Conservation (phyloP, 2,797 vertebrate genomes). For the Gymnoscopelus braueri region DNA sequence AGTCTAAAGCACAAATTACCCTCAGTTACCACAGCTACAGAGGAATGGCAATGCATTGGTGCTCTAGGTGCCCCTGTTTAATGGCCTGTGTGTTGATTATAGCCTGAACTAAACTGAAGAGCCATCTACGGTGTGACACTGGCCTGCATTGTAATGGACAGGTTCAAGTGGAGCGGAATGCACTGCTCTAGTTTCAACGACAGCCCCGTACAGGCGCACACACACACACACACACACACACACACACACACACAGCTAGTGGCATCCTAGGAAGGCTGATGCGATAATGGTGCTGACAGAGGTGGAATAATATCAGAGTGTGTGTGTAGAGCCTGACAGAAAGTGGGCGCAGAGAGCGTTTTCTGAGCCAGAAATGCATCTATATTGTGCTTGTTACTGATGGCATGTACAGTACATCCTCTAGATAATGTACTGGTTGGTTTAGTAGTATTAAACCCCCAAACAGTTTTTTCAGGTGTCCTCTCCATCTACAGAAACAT, state of each 20-base stretch:
- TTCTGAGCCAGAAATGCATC: background rate
- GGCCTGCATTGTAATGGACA: constrained; percentile 61
- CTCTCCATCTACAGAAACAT: too few species aligned
- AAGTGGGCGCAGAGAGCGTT: constrained; percentile 25
- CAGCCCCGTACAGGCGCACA: background rate
- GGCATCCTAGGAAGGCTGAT: constrained; percentile 48
- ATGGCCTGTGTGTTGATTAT: constrained; percentile 41
- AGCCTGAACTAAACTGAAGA: constrained; percentile 39
- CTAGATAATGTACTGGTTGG: background rate
- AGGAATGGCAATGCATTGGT: constrained; percentile 26
- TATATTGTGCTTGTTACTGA: background rate
- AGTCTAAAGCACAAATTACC: constrained; percentile 6
- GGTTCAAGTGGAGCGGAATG: constrained; percentile 77
- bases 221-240: constrained; percentile 17
- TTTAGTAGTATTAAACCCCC: background rate
- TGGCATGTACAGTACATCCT: background rate
- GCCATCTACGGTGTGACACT: constrained; percentile 44
- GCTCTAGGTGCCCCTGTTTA: constrained; percentile 21
- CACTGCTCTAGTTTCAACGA: constrained; percentile 65
- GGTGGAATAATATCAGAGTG: constrained; percentile 33
- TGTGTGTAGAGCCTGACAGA: background rate
- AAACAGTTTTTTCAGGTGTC: too few species aligned
- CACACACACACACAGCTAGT: constrained; percentile 36
- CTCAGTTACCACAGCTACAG: constrained; percentile 15
- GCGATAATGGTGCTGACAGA: constrained; percentile 49